phyloP scores from a whole-genome alignment of 2,797 vertebrate species.

The Gymnothorax reevesii region DNA sequence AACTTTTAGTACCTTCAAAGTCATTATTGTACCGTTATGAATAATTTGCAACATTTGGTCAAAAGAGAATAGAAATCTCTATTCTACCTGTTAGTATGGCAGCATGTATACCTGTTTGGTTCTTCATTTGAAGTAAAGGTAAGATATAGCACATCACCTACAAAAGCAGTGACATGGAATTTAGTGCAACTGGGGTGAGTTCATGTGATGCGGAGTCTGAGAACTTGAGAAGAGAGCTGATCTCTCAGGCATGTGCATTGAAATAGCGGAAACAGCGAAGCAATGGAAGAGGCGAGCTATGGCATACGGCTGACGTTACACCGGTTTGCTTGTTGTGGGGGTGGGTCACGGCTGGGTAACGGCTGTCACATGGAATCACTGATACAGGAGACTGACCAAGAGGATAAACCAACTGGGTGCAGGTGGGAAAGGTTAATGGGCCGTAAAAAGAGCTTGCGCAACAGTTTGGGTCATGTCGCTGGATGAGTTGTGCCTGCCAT shows the following conservation, averaged over 20 bases:
- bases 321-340: neutral
- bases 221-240: neutral
- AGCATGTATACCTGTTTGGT: too few species aligned
- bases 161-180: neutral
- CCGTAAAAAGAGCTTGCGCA: neutral
- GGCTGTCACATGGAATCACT: neutral
- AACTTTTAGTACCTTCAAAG: too few species aligned
- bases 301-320: neutral
- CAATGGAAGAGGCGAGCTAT: neutral
- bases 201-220: neutral
- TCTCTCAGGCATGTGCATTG: neutral
- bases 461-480: neutral
- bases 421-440: slow-evolving; percentile 39
- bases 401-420: slow-evolving; percentile 41
- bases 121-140: too few species aligned
- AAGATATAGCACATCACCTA: neutral
- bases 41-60: too few species aligned
- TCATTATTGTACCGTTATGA: too few species aligned
- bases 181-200: neutral
- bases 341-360: too few species aligned
- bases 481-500: slow-evolving; percentile 29
- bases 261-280: neutral
- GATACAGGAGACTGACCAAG: neutral
- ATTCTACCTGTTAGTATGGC: too few species aligned
- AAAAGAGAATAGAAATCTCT: too few species aligned